A percentile compares a stretch with the other conserved stretches of the same genome.
phyloP scores from a whole-genome alignment of 2,888 invertebrate genomes.

The Brachypterus glaber region DNA sequence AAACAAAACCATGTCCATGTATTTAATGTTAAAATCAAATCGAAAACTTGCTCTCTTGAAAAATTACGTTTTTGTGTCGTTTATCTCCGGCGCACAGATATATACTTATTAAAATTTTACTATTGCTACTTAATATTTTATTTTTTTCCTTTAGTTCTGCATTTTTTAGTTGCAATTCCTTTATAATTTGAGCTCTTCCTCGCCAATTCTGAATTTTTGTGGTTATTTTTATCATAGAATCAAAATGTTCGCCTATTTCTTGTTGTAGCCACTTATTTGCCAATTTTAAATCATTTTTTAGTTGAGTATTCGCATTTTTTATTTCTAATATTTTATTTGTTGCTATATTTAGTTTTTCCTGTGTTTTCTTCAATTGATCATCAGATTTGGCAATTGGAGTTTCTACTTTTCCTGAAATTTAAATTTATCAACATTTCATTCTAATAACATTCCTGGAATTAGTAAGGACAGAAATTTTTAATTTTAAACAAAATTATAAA shows the following conservation, averaged over 20 bases:
- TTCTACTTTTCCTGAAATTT: conserved; percentile 1
- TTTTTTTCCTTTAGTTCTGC: conserved; percentile 57
- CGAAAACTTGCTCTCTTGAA: too few species aligned
- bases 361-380: conserved; percentile 46
- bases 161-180: conserved; percentile 58
- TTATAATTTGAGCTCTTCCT: conserved; percentile 68
- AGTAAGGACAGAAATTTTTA: too few species aligned
- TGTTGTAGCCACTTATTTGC: conserved; percentile 65
- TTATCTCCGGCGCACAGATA: too few species aligned
- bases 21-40: too few species aligned
- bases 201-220: conserved; percentile 58
- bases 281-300: conserved; percentile 62
- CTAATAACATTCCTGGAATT: too few species aligned
- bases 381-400: background rate
- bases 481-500: too few species aligned
- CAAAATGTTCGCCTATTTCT: conserved; percentile 65
- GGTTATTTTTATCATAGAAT: conserved; percentile 51
- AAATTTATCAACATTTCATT: too few species aligned
- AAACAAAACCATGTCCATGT: too few species aligned
- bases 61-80: too few species aligned
- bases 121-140: too few species aligned
- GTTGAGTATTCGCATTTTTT: conserved; percentile 56
- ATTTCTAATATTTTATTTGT: conserved; percentile 58
- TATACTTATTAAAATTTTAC: conserved; percentile 26
- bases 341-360: conserved; percentile 50